Conservation (phyloP, 1,140 invertebrate genomes). For the Lordiphosa mommai region DNA sequence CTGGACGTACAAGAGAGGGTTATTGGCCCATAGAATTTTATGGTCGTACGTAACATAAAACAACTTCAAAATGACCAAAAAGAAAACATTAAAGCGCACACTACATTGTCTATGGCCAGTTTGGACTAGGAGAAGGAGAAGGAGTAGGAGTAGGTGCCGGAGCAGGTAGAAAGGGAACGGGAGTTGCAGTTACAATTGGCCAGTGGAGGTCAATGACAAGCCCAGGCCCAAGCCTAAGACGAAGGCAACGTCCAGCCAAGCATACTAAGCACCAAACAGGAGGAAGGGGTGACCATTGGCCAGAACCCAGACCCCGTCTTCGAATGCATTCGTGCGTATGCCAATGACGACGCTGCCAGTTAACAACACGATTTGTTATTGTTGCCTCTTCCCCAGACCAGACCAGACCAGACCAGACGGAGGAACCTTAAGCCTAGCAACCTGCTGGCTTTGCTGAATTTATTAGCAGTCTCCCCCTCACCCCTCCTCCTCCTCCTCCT, state of each 20-base stretch:
- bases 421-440: slow-evolving; percentile 68
- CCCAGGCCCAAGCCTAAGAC: slow-evolving; percentile 33
- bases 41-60: slow-evolving; percentile 41
- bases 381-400: slow-evolving; percentile 23
- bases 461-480: slow-evolving; percentile 46
- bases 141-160: neutral
- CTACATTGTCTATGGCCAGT: slow-evolving; percentile 58
- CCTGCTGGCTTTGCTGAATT: slow-evolving; percentile 75
- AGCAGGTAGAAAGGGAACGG: neutral
- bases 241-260: slow-evolving; percentile 51
- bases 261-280: slow-evolving; percentile 56
- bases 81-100: slow-evolving; percentile 60
- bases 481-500: no score
- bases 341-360: slow-evolving; percentile 69
- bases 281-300: slow-evolving; percentile 52
- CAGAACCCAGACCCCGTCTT: slow-evolving; percentile 15
- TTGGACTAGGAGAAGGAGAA: neutral
- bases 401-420: slow-evolving; percentile 7
- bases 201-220: slow-evolving; percentile 69
- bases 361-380: slow-evolving; percentile 77
- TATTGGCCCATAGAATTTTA: slow-evolving; percentile 36
- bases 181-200: slow-evolving; percentile 68
- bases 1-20: neutral
- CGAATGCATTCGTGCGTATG: slow-evolving; percentile 67
- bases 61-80: slow-evolving; percentile 49